A percentile compares a stretch with the other conserved stretches of the same genome.
Evolutionary conservation across 53 echinoderm and acorn worm genomes (phyloP).

Genomic region (Antedon mediterranea): DNA sequence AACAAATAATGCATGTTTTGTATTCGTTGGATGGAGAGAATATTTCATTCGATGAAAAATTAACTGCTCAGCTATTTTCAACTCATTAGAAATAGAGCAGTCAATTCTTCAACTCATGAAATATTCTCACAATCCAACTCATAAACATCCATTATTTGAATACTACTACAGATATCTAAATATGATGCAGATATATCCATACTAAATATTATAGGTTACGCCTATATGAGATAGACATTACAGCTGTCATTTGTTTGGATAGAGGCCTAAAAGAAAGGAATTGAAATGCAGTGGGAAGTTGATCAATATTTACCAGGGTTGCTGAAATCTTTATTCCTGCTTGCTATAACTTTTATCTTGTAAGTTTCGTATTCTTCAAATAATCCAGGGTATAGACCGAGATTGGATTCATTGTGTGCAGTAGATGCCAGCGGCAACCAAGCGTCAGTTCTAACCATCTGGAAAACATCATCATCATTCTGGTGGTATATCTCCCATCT

Average conservation of each 20-base stretch:
- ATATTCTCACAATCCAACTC: no score
- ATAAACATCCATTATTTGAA: no score
- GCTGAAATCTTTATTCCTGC: constrained; percentile 37
- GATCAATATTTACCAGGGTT: constrained; percentile 54
- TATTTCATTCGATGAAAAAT: no score
- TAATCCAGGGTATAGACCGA: constrained; percentile 60
- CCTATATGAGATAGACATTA: no score
- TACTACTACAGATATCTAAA: no score
- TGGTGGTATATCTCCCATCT: constrained; percentile 62
- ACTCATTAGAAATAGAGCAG: no score
- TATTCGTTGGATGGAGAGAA: no score
- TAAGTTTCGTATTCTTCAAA: constrained; percentile 51
- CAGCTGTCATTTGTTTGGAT: background rate
- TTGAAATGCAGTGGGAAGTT: background rate
- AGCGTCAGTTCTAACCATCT: constrained; percentile 8
- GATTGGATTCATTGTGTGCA: constrained; percentile 53
- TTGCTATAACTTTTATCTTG: constrained; percentile 38
- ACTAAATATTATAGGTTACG: no score
- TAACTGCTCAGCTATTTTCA: no score
- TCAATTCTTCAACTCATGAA: no score
- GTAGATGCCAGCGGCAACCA: constrained; percentile 65
- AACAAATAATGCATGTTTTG: no score
- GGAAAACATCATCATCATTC: background rate
- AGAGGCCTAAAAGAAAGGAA: background rate
- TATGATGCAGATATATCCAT: no score